Conservation (phyloP, 2,888 invertebrate genomes). For the Xylocampa areola region DNA sequence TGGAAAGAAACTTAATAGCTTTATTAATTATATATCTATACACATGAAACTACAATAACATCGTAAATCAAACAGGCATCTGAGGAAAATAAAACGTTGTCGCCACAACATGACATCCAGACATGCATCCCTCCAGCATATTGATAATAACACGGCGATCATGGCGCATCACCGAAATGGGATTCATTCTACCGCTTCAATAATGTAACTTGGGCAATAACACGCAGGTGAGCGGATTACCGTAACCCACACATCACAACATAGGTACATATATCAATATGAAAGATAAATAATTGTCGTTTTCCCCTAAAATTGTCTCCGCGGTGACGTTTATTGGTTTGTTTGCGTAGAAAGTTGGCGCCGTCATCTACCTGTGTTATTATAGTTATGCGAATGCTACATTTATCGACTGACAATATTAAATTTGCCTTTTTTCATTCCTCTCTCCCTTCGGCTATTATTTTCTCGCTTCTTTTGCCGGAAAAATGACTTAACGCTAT, state of each 20-base stretch:
- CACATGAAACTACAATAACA: slow-evolving; percentile 35
- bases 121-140: slow-evolving; percentile 43
- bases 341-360: slow-evolving; percentile 79
- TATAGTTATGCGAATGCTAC: slow-evolving; percentile 63
- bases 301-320: slow-evolving; percentile 76
- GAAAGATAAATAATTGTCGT: slow-evolving; percentile 79
- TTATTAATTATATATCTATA: too few species aligned
- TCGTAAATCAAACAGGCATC: slow-evolving; percentile 39
- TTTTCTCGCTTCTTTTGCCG: slow-evolving; percentile 52
- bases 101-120: slow-evolving; percentile 12
- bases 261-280: slow-evolving; percentile 66
- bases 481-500: slow-evolving; percentile 58
- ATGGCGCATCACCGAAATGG: slow-evolving; percentile 40
- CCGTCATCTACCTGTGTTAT: slow-evolving; percentile 72
- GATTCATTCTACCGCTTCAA: slow-evolving; percentile 53
- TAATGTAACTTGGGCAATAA: slow-evolving; percentile 59
- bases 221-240: slow-evolving; percentile 61
- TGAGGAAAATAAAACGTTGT: slow-evolving; percentile 26
- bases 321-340: slow-evolving; percentile 82
- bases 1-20: too few species aligned
- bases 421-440: slow-evolving; percentile 64
- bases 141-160: slow-evolving; percentile 46
- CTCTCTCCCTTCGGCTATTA: slow-evolving; percentile 52
- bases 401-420: slow-evolving; percentile 69
- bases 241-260: slow-evolving; percentile 59